phyloP scores from a whole-genome alignment of 2,113 vertebrate genomes.

The Colinus virginianus region DNA sequence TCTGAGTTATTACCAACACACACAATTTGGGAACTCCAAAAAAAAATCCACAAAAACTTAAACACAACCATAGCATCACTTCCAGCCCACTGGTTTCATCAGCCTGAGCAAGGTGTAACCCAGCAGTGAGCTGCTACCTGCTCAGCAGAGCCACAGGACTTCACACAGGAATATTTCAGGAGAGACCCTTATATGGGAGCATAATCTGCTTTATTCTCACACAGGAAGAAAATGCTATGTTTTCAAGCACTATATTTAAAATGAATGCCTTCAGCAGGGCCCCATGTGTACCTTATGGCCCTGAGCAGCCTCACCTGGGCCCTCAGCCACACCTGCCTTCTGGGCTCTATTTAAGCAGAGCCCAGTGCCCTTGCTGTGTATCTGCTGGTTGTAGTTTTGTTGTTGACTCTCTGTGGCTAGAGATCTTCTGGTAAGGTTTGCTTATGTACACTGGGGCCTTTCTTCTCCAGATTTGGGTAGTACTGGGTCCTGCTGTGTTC shows the following conservation, averaged over 20 bases:
- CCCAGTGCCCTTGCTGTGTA: accelerated
- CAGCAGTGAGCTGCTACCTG: accelerated
- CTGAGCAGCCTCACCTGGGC: background rate
- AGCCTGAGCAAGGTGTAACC: background rate
- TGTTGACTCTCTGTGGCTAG: accelerated
- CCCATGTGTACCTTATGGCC: background rate
- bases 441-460: too few relatives aligned
- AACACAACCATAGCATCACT: background rate
- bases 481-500: background rate
- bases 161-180: background rate
- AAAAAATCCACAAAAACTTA: too few relatives aligned
- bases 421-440: background rate
- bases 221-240: accelerated
- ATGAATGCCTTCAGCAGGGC: background rate
- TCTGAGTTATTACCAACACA: background rate
- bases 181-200: accelerated
- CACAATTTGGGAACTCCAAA: background rate
- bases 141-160: accelerated
- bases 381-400: accelerated
- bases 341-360: background rate
- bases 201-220: background rate
- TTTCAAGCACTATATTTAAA: background rate
- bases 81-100: background rate
- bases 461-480: background rate
- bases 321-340: background rate